Conservation (phyloP, 2,888 invertebrate species). For the Hesperia comma region DNA sequence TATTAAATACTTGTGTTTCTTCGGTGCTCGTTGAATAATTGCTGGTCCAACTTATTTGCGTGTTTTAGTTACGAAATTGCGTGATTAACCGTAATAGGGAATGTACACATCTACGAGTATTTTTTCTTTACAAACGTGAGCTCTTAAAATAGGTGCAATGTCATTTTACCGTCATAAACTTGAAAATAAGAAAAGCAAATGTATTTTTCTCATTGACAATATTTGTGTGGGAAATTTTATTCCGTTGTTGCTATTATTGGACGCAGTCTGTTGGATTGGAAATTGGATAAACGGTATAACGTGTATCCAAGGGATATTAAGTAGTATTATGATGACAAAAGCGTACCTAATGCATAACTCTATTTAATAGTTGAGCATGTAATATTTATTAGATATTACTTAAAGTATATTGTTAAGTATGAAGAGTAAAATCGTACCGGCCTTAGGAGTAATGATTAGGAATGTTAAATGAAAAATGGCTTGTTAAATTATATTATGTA, state of each 20-base stretch:
- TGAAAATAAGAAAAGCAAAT: too few species aligned
- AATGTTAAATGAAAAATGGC: conserved; percentile 65
- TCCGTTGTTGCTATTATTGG: background rate
- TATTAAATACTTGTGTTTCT: conserved; percentile 1
- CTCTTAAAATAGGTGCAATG: too few species aligned
- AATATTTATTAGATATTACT: conserved; percentile 74
- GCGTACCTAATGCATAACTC: conserved; percentile 65
- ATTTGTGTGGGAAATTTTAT: background rate
- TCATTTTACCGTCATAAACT: too few species aligned
- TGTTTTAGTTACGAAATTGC: background rate
- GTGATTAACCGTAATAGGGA: too few species aligned
- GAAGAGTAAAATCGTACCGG: conserved; percentile 74
- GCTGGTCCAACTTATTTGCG: conserved; percentile 12
- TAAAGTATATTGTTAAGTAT: conserved; percentile 77
- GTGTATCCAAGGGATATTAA: conserved; percentile 47
- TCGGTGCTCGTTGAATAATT: conserved; percentile 27
- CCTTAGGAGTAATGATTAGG: conserved; percentile 77
- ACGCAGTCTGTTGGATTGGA: background rate
- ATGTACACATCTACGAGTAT: too few species aligned
- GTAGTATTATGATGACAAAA: conserved; percentile 59
- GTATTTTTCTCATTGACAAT: background rate
- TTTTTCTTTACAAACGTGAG: too few species aligned
- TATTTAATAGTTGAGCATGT: conserved; percentile 74
- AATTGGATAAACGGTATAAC: background rate
- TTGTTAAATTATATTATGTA: conserved; percentile 60